Conservation (phyloP, 2,888 invertebrate species). For the Strigamia crassipes region DNA sequence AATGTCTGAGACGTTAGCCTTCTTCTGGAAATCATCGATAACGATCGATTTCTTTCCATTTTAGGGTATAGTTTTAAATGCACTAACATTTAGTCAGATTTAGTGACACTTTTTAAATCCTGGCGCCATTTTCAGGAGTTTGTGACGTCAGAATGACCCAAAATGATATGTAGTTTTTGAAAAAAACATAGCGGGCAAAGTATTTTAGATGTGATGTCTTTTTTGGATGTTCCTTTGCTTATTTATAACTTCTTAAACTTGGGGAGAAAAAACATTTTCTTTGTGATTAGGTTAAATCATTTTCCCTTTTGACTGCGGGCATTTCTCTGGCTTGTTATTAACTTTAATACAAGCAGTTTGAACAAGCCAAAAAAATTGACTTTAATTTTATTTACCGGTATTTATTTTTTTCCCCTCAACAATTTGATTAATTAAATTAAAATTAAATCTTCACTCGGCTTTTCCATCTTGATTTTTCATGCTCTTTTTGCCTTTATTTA, state of each 20-base stretch:
- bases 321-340: conserved; percentile 32
- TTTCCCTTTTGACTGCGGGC: conserved; percentile 5
- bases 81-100: too few species aligned
- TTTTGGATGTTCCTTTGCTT: too few species aligned
- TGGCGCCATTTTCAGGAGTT: too few species aligned
- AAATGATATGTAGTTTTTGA: too few species aligned
- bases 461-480: neutral
- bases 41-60: neutral
- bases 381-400: neutral
- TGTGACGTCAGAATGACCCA: too few species aligned
- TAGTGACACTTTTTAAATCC: too few species aligned
- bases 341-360: conserved; percentile 19
- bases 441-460: neutral
- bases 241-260: too few species aligned
- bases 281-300: conserved; percentile 37
- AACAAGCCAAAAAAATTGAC: neutral
- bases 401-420: neutral
- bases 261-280: neutral
- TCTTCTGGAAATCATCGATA: neutral
- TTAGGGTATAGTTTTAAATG: too few species aligned
- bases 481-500: neutral
- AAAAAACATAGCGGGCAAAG: too few species aligned
- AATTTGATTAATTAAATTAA: neutral
- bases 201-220: too few species aligned
- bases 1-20: neutral